These are phyloP conservation scores for Agrochola litura DNA, from an alignment of 2,888 invertebrate genomes.

Conservation along the genomic window DNA sequence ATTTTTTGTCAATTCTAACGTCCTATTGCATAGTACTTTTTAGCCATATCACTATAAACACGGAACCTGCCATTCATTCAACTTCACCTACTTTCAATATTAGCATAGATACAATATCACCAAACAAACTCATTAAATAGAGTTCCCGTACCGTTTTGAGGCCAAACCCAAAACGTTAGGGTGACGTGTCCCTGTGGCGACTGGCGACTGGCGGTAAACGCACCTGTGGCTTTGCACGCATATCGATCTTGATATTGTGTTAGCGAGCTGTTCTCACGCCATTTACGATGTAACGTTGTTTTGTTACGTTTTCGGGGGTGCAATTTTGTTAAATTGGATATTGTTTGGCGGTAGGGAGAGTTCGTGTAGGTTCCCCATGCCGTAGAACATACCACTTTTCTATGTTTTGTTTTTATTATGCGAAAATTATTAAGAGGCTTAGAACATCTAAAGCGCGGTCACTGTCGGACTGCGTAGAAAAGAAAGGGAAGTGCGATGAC, in stretches of 20 bases:
- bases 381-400: not conserved
- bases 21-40: not conserved
- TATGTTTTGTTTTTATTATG: not conserved
- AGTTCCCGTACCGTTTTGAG: constrained; percentile 38
- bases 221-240: constrained; percentile 63
- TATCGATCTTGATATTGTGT: constrained; percentile 65
- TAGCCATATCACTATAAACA: not conserved
- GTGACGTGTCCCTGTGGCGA: constrained; percentile 10
- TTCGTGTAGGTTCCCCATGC: not conserved
- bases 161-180: constrained; percentile 35
- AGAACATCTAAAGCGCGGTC: not conserved
- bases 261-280: constrained; percentile 48
- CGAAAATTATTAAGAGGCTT: not conserved
- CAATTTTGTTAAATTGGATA: constrained; percentile 27
- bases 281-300: constrained; percentile 32
- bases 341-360: constrained; percentile 14
- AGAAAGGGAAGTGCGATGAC: no score
- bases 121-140: constrained; percentile 41
- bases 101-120: not conserved
- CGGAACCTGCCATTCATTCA: not conserved
- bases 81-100: not conserved
- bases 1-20: not conserved
- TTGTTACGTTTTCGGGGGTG: constrained; percentile 13
- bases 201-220: constrained; percentile 16
- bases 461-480: no score